These are phyloP conservation scores for Parochlus steinenii DNA, from an alignment of 2,888 invertebrate species.

Conservation along the genomic window DNA sequence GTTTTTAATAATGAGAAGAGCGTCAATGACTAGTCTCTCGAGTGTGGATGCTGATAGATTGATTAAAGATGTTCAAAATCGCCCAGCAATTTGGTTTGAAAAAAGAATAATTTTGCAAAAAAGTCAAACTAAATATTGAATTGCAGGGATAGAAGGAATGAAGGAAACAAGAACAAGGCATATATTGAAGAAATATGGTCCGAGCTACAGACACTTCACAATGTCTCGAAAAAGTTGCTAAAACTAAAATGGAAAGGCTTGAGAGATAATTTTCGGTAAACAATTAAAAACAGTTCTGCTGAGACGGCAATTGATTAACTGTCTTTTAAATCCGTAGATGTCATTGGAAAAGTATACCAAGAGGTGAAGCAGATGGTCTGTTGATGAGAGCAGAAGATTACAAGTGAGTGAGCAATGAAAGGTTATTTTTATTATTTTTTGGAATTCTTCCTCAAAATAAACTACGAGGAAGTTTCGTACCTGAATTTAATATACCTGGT, in stretches of 20 bases:
- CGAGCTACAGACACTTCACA: slow-evolving; percentile 19
- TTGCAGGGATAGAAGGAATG: slow-evolving; percentile 31
- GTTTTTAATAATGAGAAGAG: too few relatives aligned
- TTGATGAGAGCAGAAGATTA: slow-evolving; percentile 26
- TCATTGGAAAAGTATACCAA: slow-evolving; percentile 30
- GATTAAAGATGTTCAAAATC: slow-evolving; percentile 28
- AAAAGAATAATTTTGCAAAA: too few relatives aligned
- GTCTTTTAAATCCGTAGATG: too few relatives aligned
- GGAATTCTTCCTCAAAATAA: too few relatives aligned
- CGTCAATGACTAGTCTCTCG: too few relatives aligned
- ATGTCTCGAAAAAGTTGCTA: slow-evolving; percentile 21
- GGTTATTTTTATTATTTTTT: too few relatives aligned
- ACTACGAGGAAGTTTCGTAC: too few relatives aligned
- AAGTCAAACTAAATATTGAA: too few relatives aligned
- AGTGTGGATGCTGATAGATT: slow-evolving; percentile 18
- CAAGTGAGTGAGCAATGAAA: too few relatives aligned
- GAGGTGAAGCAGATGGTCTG: slow-evolving; percentile 25
- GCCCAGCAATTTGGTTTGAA: slow-evolving; percentile 31
- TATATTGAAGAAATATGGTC: slow-evolving; percentile 31
- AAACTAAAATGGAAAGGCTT: slow-evolving; percentile 32
- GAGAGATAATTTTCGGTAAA: slow-evolving; percentile 29
- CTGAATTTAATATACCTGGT: too few relatives aligned
- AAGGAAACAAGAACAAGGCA: slow-evolving; percentile 25
- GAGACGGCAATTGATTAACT: too few relatives aligned
- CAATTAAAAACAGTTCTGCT: too few relatives aligned